phyloP scores from a whole-genome alignment of 2,113 vertebrate species.

The Sisor rabdophorus region DNA sequence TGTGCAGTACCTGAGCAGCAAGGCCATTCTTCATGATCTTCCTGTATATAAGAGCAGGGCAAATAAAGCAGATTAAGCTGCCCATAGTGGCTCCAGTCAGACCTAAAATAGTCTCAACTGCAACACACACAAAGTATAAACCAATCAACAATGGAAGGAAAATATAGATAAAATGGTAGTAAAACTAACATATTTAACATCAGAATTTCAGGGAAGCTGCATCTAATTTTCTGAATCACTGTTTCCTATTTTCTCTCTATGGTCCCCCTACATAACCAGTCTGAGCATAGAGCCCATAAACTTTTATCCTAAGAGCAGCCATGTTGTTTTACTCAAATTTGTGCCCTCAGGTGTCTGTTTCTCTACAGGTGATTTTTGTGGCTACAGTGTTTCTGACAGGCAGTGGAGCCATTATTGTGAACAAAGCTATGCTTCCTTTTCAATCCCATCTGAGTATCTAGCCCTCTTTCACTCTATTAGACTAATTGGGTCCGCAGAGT shows the following conservation, averaged over 20 bases:
- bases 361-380: conserved; percentile 46
- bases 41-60: conserved; percentile 92
- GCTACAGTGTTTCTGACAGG: conserved; percentile 28
- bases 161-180: not conserved
- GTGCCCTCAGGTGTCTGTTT: conserved; percentile 41
- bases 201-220: not conserved
- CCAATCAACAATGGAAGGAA: not conserved
- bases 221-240: conserved; percentile 29
- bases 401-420: conserved; percentile 31
- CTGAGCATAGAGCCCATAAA: conserved; percentile 58
- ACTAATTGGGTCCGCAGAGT: conserved; percentile 50
- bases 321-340: conserved; percentile 67
- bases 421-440: conserved; percentile 41
- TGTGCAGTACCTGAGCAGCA: conserved; percentile 78
- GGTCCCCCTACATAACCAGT: conserved; percentile 25
- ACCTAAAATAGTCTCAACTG: conserved; percentile 95
- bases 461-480: conserved; percentile 46
- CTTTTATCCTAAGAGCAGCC: conserved; percentile 63
- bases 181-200: not conserved
- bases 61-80: conserved; percentile 97
- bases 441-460: conserved; percentile 37
- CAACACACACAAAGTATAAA: conserved; percentile 33
- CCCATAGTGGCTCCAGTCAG: conserved; percentile 97
- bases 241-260: conserved; percentile 15
- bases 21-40: conserved; percentile 87